These are phyloP conservation scores for Alcedo atthis DNA, from an alignment of 2,797 vertebrate species.

Conservation along the genomic window DNA sequence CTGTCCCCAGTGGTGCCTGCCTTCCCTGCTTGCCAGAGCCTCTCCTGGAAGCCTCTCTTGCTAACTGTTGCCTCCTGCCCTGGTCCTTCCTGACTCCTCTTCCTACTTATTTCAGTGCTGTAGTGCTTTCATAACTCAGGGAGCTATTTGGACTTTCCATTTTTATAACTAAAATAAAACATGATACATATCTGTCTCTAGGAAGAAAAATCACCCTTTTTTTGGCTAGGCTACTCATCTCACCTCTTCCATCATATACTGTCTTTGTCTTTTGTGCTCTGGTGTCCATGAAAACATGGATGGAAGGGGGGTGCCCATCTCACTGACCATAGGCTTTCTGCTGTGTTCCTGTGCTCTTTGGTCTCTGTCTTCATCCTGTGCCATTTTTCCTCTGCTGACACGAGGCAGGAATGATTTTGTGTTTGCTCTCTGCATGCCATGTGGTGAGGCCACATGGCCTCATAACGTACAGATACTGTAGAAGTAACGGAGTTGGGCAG, in stretches of 20 bases:
- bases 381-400: background rate
- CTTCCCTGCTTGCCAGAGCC: rapidly evolving
- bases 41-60: background rate
- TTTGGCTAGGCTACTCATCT: background rate
- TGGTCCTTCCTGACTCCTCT: background rate
- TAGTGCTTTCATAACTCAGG: background rate
- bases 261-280: background rate
- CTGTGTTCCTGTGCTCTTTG: background rate
- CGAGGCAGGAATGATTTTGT: background rate
- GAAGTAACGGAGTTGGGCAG: background rate
- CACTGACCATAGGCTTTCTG: background rate
- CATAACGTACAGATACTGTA: background rate
- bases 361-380: background rate
- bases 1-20: background rate
- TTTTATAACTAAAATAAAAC: background rate
- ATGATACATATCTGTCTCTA: background rate
- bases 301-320: background rate
- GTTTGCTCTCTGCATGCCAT: rapidly evolving
- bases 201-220: background rate
- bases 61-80: background rate
- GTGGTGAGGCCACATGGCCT: too few species aligned
- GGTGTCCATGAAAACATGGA: background rate
- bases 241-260: background rate
- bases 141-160: background rate
- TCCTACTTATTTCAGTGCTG: background rate